Percentiles rank a stretch among this genome's conserved stretches.
These are phyloP conservation scores for Myopa tessellatipennis DNA, from an alignment of 2,888 invertebrate genomes.

Conservation along the genomic window DNA sequence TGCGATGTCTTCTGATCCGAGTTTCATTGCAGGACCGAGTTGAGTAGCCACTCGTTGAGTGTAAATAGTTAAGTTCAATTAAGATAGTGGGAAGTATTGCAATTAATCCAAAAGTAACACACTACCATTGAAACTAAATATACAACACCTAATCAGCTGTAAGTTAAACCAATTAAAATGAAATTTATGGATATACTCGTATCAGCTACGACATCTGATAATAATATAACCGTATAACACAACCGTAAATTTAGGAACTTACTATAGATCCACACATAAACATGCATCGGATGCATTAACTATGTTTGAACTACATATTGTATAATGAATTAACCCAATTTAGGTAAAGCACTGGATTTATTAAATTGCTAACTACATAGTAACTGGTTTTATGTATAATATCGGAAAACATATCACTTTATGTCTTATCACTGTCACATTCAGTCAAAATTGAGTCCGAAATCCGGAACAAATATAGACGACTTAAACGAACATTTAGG, in stretches of 20 bases:
- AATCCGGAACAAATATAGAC: neutral
- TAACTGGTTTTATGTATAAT: constrained; percentile 61
- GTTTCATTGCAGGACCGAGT: no score
- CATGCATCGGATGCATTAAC: constrained; percentile 3
- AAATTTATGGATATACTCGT: constrained; percentile 47
- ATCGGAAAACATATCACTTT: constrained; percentile 67
- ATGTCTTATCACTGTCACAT: constrained; percentile 66
- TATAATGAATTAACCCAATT: neutral
- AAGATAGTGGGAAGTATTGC: constrained; percentile 30
- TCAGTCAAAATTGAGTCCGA: constrained; percentile 46
- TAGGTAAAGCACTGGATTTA: constrained; percentile 15
- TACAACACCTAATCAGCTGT: neutral
- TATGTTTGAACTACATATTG: neutral
- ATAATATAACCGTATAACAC: constrained; percentile 57
- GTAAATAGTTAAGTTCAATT: constrained; percentile 48
- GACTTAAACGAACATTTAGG: constrained; percentile 29
- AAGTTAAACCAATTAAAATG: neutral
- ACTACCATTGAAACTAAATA: constrained; percentile 1
- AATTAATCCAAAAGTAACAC: constrained; percentile 19
- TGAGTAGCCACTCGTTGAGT: constrained; percentile 46
- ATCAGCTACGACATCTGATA: constrained; percentile 68
- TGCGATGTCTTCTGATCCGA: no score
- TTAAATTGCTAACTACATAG: constrained; percentile 29
- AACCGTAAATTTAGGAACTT: constrained; percentile 48
- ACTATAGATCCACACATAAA: constrained; percentile 37